These are phyloP conservation scores for Cerastis rubricosa DNA, from an alignment of 2,888 invertebrate genomes.

Conservation along the genomic window DNA sequence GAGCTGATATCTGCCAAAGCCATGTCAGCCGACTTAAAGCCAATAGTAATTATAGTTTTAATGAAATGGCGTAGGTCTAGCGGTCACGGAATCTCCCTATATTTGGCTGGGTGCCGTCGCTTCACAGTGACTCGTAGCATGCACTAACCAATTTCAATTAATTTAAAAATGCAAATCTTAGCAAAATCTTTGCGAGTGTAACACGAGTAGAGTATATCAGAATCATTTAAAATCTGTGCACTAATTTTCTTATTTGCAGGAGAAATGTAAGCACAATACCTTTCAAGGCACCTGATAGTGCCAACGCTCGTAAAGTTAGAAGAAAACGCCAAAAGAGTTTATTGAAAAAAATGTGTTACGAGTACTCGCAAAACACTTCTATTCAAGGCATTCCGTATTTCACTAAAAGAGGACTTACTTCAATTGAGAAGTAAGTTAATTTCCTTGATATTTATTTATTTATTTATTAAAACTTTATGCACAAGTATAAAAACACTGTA, in stretches of 20 bases:
- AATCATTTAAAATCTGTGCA: background rate
- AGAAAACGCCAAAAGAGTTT: constrained; percentile 18
- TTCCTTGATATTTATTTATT: background rate
- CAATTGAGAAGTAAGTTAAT: constrained; percentile 6
- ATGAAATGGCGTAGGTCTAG: too few relatives aligned
- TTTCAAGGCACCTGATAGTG: background rate
- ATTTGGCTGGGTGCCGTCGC: background rate
- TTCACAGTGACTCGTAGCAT: background rate
- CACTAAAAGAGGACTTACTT: constrained; percentile 27
- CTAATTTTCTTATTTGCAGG: background rate
- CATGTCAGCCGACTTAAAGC: too few relatives aligned
- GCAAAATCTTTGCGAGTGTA: background rate
- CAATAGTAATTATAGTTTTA: background rate
- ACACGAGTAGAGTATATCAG: background rate
- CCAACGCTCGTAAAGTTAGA: constrained; percentile 10
- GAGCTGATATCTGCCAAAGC: too few relatives aligned
- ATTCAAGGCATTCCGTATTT: constrained; percentile 34
- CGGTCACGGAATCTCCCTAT: too few relatives aligned
- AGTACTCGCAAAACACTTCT: constrained; percentile 23
- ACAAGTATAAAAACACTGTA: too few relatives aligned
- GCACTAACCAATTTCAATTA: background rate
- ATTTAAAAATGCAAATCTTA: too few relatives aligned
- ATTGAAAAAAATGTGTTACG: constrained; percentile 10
- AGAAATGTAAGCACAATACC: background rate
- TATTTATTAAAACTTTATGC: too few relatives aligned